Conservation (phyloP, 2,113 vertebrate species). For the Scophthalmus maximus region DNA sequence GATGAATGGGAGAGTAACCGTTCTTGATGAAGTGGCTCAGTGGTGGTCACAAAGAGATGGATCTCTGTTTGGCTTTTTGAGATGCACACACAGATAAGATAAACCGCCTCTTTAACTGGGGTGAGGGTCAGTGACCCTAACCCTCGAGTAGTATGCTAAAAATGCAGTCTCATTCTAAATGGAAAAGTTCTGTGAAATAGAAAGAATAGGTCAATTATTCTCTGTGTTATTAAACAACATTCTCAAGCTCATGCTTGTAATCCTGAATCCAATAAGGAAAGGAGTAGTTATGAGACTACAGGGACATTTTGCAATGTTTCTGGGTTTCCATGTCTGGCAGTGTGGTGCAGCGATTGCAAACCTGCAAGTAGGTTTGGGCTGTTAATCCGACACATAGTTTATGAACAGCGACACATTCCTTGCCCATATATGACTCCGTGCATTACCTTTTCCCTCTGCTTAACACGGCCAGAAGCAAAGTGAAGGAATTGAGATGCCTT, state of each 20-base stretch:
- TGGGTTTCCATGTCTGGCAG: conserved; percentile 29
- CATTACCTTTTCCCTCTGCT: conserved; percentile 86
- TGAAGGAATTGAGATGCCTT: conserved; percentile 78
- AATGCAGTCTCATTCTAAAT: neutral
- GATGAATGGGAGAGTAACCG: conserved; percentile 11
- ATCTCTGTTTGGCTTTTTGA: conserved; percentile 46
- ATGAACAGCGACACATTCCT: conserved; percentile 78
- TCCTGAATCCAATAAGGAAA: conserved; percentile 17
- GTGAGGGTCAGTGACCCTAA: neutral
- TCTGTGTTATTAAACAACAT: neutral
- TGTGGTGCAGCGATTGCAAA: conserved; percentile 48
- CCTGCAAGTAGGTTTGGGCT: conserved; percentile 36
- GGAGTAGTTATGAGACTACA: neutral
- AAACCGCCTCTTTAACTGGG: conserved; percentile 37
- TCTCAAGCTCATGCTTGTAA: conserved; percentile 11
- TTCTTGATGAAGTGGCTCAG: conserved; percentile 25
- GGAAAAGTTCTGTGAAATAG: neutral
- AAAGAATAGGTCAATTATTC: neutral
- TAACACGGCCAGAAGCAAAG: conserved; percentile 85
- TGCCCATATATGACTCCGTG: conserved; percentile 84
- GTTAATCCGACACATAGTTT: conserved; percentile 85
- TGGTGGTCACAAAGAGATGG: conserved; percentile 36
- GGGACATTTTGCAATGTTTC: too few relatives aligned
- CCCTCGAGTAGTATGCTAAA: too few relatives aligned
- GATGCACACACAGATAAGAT: conserved; percentile 61